A percentile compares a stretch with the other conserved stretches of the same genome.
phyloP scores from a whole-genome alignment of 2,888 invertebrate genomes.

The Capitulum mitella region DNA sequence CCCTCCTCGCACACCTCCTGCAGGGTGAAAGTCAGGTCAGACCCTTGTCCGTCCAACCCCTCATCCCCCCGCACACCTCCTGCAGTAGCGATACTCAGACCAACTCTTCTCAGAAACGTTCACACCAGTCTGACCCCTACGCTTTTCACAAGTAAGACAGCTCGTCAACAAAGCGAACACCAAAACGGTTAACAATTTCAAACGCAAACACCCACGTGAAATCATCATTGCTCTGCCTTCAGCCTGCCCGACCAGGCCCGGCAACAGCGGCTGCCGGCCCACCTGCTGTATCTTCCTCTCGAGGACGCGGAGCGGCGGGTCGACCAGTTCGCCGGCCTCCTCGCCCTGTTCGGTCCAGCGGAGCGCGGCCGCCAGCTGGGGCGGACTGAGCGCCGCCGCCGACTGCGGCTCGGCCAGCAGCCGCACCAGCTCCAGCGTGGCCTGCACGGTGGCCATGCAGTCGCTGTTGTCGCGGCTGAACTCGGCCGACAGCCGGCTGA shows the following conservation, averaged over 20 bases:
- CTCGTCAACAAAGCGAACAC: no score
- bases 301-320: slow-evolving; percentile 7
- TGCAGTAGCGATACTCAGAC: no score
- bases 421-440: slow-evolving; percentile 9
- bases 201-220: no score
- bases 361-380: slow-evolving; percentile 19
- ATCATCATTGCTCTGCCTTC: no score
- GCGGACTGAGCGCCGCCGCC: slow-evolving; percentile 8
- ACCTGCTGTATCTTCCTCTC: slow-evolving; percentile 16
- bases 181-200: no score
- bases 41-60: no score
- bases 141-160: no score
- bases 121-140: no score
- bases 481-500: slow-evolving; percentile 1
- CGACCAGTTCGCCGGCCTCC: slow-evolving; percentile 19
- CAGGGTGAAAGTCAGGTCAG: no score
- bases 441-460: slow-evolving; percentile 19
- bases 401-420: slow-evolving; percentile 21
- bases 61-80: no score
- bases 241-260: no score
- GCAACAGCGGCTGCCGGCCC: background rate
- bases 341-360: slow-evolving; percentile 21
- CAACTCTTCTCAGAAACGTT: no score
- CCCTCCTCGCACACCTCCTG: slow-evolving; percentile 6
- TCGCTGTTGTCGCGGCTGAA: slow-evolving; percentile 2